A percentile compares a stretch with the other conserved stretches of the same genome.
phyloP scores from a whole-genome alignment of 2,888 invertebrate genomes.

The Conistra vaccinii region DNA sequence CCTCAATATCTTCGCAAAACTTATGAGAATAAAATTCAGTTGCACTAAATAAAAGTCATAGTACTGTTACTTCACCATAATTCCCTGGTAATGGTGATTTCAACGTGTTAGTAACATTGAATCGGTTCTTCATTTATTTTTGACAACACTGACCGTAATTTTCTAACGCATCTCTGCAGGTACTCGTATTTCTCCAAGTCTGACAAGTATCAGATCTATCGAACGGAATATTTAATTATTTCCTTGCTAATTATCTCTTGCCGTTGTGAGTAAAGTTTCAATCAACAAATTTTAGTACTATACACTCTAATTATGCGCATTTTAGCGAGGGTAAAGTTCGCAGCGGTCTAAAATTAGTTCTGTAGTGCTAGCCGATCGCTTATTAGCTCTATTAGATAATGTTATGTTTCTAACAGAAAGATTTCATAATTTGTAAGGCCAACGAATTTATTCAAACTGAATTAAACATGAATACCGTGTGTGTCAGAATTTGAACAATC shows the following conservation, averaged over 20 bases:
- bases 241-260: conserved; percentile 13
- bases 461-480: background rate
- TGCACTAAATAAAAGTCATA: background rate
- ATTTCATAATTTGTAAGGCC: background rate
- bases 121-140: background rate
- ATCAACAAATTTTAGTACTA: conserved; percentile 21
- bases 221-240: conserved; percentile 9
- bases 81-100: background rate
- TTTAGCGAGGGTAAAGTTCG: conserved; percentile 39
- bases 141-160: background rate
- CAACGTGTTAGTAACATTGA: background rate
- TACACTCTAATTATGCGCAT: conserved; percentile 29
- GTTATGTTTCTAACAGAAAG: background rate
- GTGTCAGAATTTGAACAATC: background rate
- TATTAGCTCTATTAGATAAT: conserved; percentile 32
- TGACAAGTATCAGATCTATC: background rate
- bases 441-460: background rate
- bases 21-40: background rate
- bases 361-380: conserved; percentile 12
- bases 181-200: background rate
- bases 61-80: background rate
- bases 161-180: background rate
- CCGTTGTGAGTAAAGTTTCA: conserved; percentile 12
- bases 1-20: background rate
- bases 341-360: conserved; percentile 18